Evolutionary conservation across 2,888 invertebrate genomes (phyloP).

Genomic region (Caenorhabditis becei): DNA sequence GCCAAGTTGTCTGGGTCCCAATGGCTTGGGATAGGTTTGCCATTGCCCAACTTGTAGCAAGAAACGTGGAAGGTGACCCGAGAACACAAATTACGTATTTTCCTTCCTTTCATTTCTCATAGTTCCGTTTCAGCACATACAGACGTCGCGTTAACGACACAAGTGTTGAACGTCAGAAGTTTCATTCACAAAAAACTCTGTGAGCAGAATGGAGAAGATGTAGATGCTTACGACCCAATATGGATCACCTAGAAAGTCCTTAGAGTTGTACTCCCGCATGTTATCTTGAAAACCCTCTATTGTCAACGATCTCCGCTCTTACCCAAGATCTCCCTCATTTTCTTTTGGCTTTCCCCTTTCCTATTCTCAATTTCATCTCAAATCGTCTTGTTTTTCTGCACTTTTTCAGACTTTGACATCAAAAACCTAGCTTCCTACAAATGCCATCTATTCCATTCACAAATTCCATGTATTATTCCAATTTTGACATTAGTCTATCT

Average conservation of each 20-base stretch:
- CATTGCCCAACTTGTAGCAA: background rate
- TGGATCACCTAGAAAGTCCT: no score
- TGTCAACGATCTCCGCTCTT: no score
- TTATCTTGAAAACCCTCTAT: no score
- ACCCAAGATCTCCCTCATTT: background rate
- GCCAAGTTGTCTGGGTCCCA: conserved; percentile 11
- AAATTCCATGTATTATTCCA: background rate
- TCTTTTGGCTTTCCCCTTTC: background rate
- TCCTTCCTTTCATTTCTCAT: no score
- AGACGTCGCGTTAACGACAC: no score
- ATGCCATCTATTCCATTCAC: conserved; percentile 1
- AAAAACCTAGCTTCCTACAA: conserved; percentile 2
- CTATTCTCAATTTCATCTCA: background rate
- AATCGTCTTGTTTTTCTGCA: background rate
- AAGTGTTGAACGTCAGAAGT: no score
- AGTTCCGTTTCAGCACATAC: no score
- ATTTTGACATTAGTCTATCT: conserved; percentile 40
- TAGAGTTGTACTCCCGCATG: no score
- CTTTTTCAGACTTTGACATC: background rate
- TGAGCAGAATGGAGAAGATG: no score
- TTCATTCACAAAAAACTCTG: no score
- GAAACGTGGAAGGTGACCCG: background rate
- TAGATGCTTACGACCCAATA: no score
- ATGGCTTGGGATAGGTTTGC: background rate
- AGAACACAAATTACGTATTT: no score